Evolutionary conservation across 2,113 vertebrate genomes (phyloP).

Genomic region (Mormoops blainvillei): DNA sequence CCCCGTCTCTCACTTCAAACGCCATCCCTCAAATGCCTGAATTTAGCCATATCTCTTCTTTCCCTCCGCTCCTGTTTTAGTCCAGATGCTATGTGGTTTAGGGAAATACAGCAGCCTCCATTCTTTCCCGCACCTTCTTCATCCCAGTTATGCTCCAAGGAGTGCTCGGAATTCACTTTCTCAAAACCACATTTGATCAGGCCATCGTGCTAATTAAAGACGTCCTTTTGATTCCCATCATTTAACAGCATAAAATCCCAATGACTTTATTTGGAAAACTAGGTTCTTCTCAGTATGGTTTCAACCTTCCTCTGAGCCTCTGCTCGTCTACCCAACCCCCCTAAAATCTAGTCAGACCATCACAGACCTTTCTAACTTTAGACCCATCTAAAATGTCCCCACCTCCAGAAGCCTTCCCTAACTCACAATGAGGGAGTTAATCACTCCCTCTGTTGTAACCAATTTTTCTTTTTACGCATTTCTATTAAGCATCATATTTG

Average conservation of each 20-base stretch:
- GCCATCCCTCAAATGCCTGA: not conserved
- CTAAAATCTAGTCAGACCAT: not conserved
- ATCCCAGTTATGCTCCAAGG: not conserved
- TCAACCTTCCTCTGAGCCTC: not conserved
- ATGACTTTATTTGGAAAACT: not conserved
- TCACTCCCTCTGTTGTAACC: not conserved
- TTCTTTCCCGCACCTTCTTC: not conserved
- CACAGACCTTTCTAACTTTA: not conserved
- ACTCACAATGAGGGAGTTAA: not conserved
- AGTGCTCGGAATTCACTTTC: not conserved
- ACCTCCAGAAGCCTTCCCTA: not conserved
- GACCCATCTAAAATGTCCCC: not conserved
- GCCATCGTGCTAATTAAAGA: not conserved
- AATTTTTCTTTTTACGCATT: not conserved
- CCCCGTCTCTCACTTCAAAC: not conserved
- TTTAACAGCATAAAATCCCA: not conserved
- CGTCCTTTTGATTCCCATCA: not conserved
- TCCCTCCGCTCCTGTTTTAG: not conserved
- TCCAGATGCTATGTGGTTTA: not conserved
- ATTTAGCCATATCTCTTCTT: not conserved
- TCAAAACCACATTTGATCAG: not conserved
- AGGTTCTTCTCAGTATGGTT: not conserved
- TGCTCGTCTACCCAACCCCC: not conserved
- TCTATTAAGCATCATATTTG: not conserved
- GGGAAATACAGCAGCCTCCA: not conserved